Conservation (phyloP, 2,113 vertebrate species). For the Corythornis vintsioides region DNA sequence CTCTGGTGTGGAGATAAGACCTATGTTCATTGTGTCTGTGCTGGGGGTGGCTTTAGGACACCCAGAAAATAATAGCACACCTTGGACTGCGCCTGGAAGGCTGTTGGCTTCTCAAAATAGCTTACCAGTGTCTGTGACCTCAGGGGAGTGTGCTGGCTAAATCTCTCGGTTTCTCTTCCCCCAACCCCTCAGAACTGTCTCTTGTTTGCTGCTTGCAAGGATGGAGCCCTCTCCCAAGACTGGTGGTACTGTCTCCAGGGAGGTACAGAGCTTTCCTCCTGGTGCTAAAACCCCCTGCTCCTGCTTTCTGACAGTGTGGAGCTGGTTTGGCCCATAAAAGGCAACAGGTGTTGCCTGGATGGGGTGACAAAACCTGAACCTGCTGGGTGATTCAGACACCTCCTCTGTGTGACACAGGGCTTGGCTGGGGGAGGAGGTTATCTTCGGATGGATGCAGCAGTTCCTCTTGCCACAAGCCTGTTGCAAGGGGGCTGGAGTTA, state of each 20-base stretch:
- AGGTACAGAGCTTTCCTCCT: not conserved
- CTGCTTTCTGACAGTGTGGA: accelerated
- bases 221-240: not conserved
- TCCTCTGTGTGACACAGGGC: not conserved
- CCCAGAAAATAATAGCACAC: not conserved
- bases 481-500: conserved; percentile 18
- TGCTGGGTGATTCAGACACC: not conserved
- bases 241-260: not conserved
- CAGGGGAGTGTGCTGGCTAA: not conserved
- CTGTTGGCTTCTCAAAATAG: not conserved
- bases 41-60: conserved; percentile 26
- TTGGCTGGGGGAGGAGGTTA: not conserved
- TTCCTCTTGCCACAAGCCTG: not conserved
- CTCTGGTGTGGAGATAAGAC: not conserved
- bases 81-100: not conserved
- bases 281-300: accelerated
- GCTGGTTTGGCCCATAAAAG: not conserved
- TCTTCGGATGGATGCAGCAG: conserved; percentile 25
- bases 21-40: not conserved
- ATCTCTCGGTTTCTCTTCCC: not conserved
- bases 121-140: not conserved
- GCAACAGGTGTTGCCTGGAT: not conserved
- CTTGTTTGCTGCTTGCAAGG: not conserved
- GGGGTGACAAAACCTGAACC: not conserved
- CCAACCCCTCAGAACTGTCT: not conserved